Base-by-base conservation (phyloP, 1,140 invertebrate species). In the Leptopilina clavipes region DNA sequence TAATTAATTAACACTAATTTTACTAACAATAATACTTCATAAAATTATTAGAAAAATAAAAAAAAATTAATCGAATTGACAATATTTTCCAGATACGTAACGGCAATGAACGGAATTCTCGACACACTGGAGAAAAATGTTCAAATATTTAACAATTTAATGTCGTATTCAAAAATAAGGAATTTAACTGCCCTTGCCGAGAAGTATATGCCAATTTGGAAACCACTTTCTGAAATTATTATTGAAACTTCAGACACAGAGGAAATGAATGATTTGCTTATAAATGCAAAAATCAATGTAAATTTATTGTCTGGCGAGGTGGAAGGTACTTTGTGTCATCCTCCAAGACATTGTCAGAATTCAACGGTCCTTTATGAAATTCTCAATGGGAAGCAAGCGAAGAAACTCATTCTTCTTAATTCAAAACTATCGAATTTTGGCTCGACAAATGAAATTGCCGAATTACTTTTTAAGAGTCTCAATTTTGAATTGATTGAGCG, bases 171-270 rank as follows among this genome's bases (percentile, higher is more conserved):
- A n/a, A 72, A 81, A 6, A 78, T 89, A 10, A 75, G 78, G 10
- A 79, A 84, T 56, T 59, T 85, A 8, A 86, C 85, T 2, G 83
- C 43, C 70, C 17, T 86, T 45, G 79, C 85, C 19, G 85, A 88
- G 48, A 83, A 70, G 1, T 79, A 84, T 44, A 78, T 89, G 0
- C 82, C 85, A 12, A 89, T 89, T 73, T 89, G 87, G 88, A 85
- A 82, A 56, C 81, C 84, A 12, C 70, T 89, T 0, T 72, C 71
- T 6, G 82, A 86, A 17, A 83, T 89, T 14, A 83, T 89, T 14
- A 83, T 83, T 22, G 83, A 81, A 25, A 43, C 80, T 31, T 75
- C 80, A 22, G 77, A 85, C 43, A 31, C 73, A 5, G 37, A 74
- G 8, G 73, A 76, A 11, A 73, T 88, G 7, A 73, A 84, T 19